phyloP scores from a whole-genome alignment of 2,888 invertebrate species.

The Trisateles emortualis region DNA sequence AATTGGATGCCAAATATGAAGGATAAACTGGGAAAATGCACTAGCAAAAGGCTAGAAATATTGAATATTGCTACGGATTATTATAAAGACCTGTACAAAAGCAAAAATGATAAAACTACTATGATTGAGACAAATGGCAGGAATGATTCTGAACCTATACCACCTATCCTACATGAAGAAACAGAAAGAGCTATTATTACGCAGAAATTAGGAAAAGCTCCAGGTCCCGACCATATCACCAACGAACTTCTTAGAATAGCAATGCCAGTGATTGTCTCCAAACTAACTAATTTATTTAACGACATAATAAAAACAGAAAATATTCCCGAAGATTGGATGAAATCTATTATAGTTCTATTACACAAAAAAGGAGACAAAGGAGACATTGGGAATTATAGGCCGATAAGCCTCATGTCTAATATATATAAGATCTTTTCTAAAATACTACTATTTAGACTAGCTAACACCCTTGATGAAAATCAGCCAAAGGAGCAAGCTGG shows the following conservation, averaged over 20 bases:
- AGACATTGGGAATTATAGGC: too few relatives aligned
- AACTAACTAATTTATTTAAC: background rate
- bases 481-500: too few relatives aligned
- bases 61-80: too few relatives aligned
- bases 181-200: slow-evolving; percentile 1
- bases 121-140: slow-evolving; percentile 1
- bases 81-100: slow-evolving; percentile 8
- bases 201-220: slow-evolving; percentile 1
- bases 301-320: background rate
- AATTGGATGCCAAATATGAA: slow-evolving; percentile 29
- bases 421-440: slow-evolving; percentile 6
- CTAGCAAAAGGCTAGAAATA: slow-evolving; percentile 3
- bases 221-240: background rate
- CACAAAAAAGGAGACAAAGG: slow-evolving; percentile 3
- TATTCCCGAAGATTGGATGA: slow-evolving; percentile 2
- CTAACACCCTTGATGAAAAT: too few relatives aligned
- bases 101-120: slow-evolving; percentile 7
- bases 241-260: slow-evolving; percentile 2
- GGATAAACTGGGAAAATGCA: background rate
- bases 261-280: background rate
- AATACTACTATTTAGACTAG: background rate
- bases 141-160: background rate
- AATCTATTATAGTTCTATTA: background rate
- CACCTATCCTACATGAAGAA: background rate
- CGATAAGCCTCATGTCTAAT: slow-evolving; percentile 4